Evolutionary conservation across 2,888 invertebrate species (phyloP), one percentile per base, ranked within the genome.

Genomic region (Volucella zonaria): DNA sequence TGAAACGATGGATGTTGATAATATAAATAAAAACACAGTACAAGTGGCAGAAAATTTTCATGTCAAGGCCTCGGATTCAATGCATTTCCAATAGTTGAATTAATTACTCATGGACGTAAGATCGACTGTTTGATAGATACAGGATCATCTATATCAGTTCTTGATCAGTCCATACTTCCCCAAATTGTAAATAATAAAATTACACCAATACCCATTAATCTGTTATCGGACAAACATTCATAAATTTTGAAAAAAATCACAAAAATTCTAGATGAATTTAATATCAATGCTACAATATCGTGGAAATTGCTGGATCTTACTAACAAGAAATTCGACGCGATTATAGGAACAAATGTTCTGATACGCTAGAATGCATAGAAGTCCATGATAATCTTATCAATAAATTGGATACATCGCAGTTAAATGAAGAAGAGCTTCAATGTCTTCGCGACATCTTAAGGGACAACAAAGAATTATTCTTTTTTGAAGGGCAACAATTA

Each of bases 1-100:
- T 52, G 52, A 52, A 52, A 23, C 52, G 52, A 52, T 52, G 52
- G 52, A 52, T 52, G 18, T 52, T 52, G 52, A 52, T 52, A 52
- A 52, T 52, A 52, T 52, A 52, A 52, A n/a, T n/a, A n/a, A n/a
- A n/a, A n/a, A n/a, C n/a, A n/a, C n/a, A n/a, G n/a, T n/a, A n/a
- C n/a, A n/a, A 18, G 23, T 23, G 56, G 56, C 56, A 56, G 31
- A 56, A 11, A 31, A 56, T 56, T 56, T 56, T 56, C n/a, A 56
- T 56, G 56, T 38, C 38, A 38, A 56, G 56, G 56, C 56, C 56
- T 56, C 38, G 56, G 12, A 45, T 45, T 45, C 45, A 45, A 45
- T 45, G 45, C 45, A 45, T 45, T 23, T 23, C 23, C 23, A 23
- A 23, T 23, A 23, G 23, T 23, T 23, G 23, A 23, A 23, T 23